These are phyloP conservation scores for Delia radicum DNA, from an alignment of 1,140 invertebrate genomes.

Conservation along the genomic window DNA sequence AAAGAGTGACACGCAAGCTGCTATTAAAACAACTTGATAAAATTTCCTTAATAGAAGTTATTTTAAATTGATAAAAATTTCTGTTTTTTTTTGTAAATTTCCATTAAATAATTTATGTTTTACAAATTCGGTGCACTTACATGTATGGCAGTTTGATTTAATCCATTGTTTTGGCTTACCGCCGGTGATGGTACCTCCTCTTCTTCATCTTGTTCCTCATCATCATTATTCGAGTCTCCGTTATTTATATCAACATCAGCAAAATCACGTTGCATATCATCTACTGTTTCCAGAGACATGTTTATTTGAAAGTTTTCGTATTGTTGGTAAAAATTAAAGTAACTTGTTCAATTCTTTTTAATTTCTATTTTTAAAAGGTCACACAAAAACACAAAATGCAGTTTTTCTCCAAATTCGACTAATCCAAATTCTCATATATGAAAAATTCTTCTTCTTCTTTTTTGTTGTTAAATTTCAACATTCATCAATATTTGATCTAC, in stretches of 20 bases:
- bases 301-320: not conserved
- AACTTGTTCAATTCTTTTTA: no score
- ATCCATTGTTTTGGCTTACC: constrained; percentile 40
- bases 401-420: not conserved
- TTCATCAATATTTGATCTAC: no score
- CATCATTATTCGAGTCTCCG: constrained; percentile 36
- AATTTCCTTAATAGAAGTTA: no score
- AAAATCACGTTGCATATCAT: constrained; percentile 43
- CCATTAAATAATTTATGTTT: no score
- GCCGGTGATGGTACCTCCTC: constrained; percentile 47
- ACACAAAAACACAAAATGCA: not conserved
- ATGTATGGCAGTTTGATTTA: constrained; percentile 44
- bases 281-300: constrained; percentile 29
- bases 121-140: constrained; percentile 47
- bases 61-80: not conserved
- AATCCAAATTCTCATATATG: not conserved
- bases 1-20: constrained; percentile 1
- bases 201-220: constrained; percentile 46
- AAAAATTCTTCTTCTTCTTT: no score
- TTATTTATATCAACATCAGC: constrained; percentile 53
- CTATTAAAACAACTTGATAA: no score
- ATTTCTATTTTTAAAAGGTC: not conserved
- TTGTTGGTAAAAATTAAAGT: not conserved
- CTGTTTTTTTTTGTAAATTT: not conserved
- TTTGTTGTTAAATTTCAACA: no score